Conservation (phyloP, 2,113 vertebrate species). For the Microcebus tavaratra region DNA sequence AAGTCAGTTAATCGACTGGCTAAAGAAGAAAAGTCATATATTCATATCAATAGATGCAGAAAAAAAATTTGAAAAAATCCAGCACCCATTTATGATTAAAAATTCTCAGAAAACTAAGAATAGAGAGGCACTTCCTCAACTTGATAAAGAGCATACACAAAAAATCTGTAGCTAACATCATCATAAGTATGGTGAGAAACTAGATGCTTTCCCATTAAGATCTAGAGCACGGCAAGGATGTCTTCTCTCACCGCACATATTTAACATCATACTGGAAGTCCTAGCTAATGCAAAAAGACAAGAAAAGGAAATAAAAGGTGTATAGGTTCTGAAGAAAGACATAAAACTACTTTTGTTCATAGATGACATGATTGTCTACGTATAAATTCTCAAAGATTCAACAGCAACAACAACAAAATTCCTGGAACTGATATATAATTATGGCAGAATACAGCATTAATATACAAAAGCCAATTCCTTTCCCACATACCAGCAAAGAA, state of each 20-base stretch:
- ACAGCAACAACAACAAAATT: neutral
- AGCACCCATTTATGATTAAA: neutral
- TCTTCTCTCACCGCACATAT: neutral
- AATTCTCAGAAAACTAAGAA: neutral
- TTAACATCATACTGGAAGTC: neutral
- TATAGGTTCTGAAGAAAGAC: neutral
- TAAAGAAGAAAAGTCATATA: conserved; percentile 1
- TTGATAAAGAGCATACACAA: neutral
- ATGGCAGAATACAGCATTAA: neutral
- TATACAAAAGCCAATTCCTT: neutral
- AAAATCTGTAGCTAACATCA: neutral
- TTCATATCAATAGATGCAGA: neutral
- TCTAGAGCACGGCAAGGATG: neutral
- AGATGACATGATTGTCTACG: neutral
- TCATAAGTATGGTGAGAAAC: neutral
- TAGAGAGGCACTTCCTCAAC: neutral
- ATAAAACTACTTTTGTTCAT: neutral
- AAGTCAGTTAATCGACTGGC: neutral
- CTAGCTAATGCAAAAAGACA: neutral
- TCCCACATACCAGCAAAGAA: neutral
- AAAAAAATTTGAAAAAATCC: neutral
- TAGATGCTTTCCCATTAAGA: neutral
- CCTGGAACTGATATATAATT: neutral
- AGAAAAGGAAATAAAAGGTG: neutral
- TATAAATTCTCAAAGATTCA: conserved; percentile 3